Percentiles rank a stretch among this genome's conserved stretches.
Evolutionary conservation across 1,140 invertebrate genomes (phyloP).

Genomic region (Microplitis demolitor): DNA sequence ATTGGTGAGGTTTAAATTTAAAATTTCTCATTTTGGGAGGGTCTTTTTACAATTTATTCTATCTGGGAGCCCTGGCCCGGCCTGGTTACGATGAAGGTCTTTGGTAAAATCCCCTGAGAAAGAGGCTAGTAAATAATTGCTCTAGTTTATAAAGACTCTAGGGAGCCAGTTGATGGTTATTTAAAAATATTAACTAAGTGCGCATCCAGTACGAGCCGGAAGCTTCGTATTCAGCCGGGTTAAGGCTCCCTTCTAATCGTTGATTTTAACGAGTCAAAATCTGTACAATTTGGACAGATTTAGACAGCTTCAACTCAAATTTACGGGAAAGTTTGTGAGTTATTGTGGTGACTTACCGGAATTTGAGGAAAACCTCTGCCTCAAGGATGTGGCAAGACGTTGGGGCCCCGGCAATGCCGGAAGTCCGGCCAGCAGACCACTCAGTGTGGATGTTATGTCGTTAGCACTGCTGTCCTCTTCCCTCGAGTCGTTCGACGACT

Average conservation of each 20-base stretch:
- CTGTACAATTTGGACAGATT: too few species aligned
- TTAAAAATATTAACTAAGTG: too few species aligned
- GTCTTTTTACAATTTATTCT: background rate
- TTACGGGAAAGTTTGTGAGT: conserved; percentile 13
- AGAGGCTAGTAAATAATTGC: background rate
- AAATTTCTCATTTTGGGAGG: background rate
- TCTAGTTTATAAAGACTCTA: too few species aligned
- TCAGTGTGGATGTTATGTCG: conserved; percentile 55
- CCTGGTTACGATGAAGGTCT: conserved; percentile 45
- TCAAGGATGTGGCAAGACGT: conserved; percentile 57
- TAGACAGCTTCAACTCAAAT: conserved; percentile 20
- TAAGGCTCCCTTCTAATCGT: conserved; percentile 51
- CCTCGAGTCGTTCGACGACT: conserved; percentile 58
- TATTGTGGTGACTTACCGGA: conserved; percentile 51
- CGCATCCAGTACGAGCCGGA: background rate
- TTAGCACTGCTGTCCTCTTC: conserved; percentile 46
- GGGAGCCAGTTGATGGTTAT: background rate
- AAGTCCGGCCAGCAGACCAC: conserved; percentile 55
- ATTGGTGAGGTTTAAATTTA: too few species aligned
- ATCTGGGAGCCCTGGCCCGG: conserved; percentile 57
- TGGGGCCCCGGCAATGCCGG: conserved; percentile 58
- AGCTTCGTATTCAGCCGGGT: conserved; percentile 36
- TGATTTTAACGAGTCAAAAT: too few species aligned
- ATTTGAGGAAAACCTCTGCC: conserved; percentile 56
- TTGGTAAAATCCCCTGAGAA: background rate